Base-by-base conservation (phyloP, 2,888 invertebrate species). In the Leptinotarsa rubiginosa region DNA sequence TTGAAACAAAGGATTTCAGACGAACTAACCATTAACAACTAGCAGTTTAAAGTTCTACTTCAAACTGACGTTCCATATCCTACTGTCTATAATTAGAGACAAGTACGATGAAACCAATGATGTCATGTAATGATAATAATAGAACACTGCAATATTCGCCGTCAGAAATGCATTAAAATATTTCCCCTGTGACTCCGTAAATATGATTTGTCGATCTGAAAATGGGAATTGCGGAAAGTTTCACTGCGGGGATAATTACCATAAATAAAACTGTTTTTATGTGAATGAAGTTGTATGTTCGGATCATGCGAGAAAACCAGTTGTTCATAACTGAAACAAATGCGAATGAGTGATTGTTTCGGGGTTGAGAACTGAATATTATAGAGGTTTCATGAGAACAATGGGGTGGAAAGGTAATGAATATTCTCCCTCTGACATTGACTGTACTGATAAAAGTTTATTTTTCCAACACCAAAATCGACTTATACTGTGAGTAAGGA, bases 121-220 rank as follows among this genome's bases (percentile, higher is more conserved):
- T 56, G 47, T 52, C 15, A 59, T 69, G 22, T 47, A 56, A 52
- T 52, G 54, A 52, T 69, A 56, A 54, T 68, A 54, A 54, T 68
- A 54, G 68, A 54, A 41, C 54, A 22, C 50, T 69, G 54, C 69
- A 72, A 62, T 68, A 75, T 78, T 75, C 71, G 69, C 73, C 62
- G 72, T 75, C 71, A 56, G 52, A 77, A 70, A 69, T 65, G 78
- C 80, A 80, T 80, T 80, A 80, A 78, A 80, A 73, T 78, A 80
- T 79, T 80, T 80, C 80, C 80, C 78, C 69, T 65, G 78, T 54
- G 79, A 67, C 69, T 71, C 56, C 16, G 69, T 69, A 69, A 75
- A 77, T 77, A 76, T 78, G 80, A 78, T 80, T 77, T 76, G 75
- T 74, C 69, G 74, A 76, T 72, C 73, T 71, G 62, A 62, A 67